Evolutionary conservation across 2,797 vertebrate genomes (phyloP), one percentile per base, ranked within the genome.

Genomic region (Lepilemur septentrionalis): DNA sequence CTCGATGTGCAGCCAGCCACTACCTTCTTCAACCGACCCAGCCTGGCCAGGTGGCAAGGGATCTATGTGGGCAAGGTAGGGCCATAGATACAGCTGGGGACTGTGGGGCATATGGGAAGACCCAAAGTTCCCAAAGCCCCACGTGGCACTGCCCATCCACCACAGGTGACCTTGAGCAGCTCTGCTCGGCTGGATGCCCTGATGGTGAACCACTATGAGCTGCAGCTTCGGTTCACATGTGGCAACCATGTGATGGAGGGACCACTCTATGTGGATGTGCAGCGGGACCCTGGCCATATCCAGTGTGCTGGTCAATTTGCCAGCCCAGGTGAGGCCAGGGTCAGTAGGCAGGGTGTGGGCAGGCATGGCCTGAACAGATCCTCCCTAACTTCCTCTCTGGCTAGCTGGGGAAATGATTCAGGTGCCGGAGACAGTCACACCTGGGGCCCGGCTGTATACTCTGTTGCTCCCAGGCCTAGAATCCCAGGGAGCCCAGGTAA

Each of bases 121-220:
- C 32, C 18, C 41, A 38, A 52, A 75, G 63, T 57, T 76, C 38
- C 59, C 67, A 67, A 65, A 55, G 80, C 28, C 69, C 72, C 23
- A 15, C n/a, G 72, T 28, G 95, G 13, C 0, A 0, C 46, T 1
- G 0, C 30, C 50, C 18, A 76, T 28, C n/a, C 50, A 0, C 0
- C 48, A 32, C 94, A 99, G 99, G 96, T 99, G 94, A 98, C 96
- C 0, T 97, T 99, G 93, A 98, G 89, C 93, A 98, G 98, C 0
- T 78, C 93, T 0, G 98, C 82, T 0, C 89, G 96, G 82, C 97
- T 99, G 2, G 75, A 98, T 72, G 98, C 98, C 73, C 95, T 0
- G 14, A 38, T 0, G 6, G 95, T 98, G 84, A 98, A 98, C 88
- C 97, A 95, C 81, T 99, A 99, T 28, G 15, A 55, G 0, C 94